Evolutionary conservation across 2,113 vertebrate genomes (phyloP), one percentile per base, ranked within the genome.

Genomic region (Shinisaurus crocodilurus): DNA sequence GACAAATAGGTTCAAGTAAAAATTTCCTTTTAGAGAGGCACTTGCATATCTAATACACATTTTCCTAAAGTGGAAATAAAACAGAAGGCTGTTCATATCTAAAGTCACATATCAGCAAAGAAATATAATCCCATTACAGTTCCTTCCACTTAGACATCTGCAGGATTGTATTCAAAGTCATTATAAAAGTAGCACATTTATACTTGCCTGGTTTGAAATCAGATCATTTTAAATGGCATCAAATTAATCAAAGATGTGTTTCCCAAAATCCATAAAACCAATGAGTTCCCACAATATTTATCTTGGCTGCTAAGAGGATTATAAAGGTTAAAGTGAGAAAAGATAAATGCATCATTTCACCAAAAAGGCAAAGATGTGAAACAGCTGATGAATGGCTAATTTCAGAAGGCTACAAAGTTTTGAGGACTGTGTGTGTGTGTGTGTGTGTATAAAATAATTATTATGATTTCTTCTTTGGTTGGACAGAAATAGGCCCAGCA

Each of bases 31-130:
- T 25, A 80, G 10, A 88, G 18, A 60, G 15, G 89, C 16, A 45
- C 0, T 3, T 88, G 1, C 32, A 81, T 13, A 85, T 80, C 84
- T 88, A 85, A 25, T 8, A 34, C 8, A 69, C 72, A 77, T 90
- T 93, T 92, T 74, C 88, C 65, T 89, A 88, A 93, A 90, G 60
- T 74, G 23, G 86, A 16, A 87, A n/a, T 23, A 88, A 91, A 87
- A 0, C 1, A 85, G 57, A 79, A 90, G 79, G 43, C 81, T 81
- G 37, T 0, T 60, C 81, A 54, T 74, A 48, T 72, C 67, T n/a
- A 79, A 93, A 92, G 32, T 16, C 90, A 3, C 81, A 48, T n/a
- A 93, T 90, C 90, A 6, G 15, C 69, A 89, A 12, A 54, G 70
- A 69, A 91, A 88, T 69, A 43, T 15, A 83, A 89, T 89, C 37